A percentile compares a stretch with the other conserved stretches of the same genome.
Conservation (phyloP, 2,888 invertebrate genomes). For the Empis livida region DNA sequence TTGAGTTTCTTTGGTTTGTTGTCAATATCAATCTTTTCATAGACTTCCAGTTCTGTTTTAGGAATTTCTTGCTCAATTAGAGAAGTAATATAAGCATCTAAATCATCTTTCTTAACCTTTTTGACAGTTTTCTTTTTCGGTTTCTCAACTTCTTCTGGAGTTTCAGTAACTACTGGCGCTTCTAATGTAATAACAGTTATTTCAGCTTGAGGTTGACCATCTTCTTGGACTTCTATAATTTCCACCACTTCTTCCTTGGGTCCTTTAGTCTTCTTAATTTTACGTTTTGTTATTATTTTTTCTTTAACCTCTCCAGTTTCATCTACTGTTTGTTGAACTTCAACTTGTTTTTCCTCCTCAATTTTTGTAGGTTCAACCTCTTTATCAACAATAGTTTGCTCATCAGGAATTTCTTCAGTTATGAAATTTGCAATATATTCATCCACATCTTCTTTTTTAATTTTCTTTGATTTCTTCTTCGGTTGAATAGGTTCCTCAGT, state of each 20-base stretch:
- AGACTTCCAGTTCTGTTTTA: slow-evolving; percentile 34
- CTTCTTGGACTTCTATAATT: slow-evolving; percentile 30
- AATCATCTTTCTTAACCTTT: slow-evolving; percentile 27
- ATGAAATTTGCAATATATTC: slow-evolving; percentile 26
- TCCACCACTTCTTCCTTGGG: slow-evolving; percentile 35
- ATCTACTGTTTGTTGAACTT: slow-evolving; percentile 25
- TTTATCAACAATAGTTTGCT: slow-evolving; percentile 13
- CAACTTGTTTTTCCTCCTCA: slow-evolving; percentile 24
- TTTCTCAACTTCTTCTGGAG: slow-evolving; percentile 8
- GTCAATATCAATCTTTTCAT: slow-evolving; percentile 33
- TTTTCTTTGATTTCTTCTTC: slow-evolving; percentile 27
- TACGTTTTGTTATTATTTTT: slow-evolving; percentile 26
- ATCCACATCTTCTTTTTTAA: slow-evolving; percentile 26
- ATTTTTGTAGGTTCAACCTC: slow-evolving; percentile 19
- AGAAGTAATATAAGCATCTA: slow-evolving; percentile 30
- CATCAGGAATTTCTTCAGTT: slow-evolving; percentile 22
- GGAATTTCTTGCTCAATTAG: slow-evolving; percentile 32
- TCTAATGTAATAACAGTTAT: slow-evolving; percentile 33
- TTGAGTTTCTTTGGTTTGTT: slow-evolving; percentile 23
- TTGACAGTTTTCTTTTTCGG: slow-evolving; percentile 22
- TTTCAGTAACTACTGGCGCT: slow-evolving; percentile 14
- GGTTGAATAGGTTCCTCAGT: slow-evolving; percentile 17
- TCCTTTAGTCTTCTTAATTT: slow-evolving; percentile 30
- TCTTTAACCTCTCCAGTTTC: slow-evolving; percentile 19
- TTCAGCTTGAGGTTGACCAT: slow-evolving; percentile 34